Conservation (phyloP, 2,113 vertebrate species). For the Oreamnos americanus region DNA sequence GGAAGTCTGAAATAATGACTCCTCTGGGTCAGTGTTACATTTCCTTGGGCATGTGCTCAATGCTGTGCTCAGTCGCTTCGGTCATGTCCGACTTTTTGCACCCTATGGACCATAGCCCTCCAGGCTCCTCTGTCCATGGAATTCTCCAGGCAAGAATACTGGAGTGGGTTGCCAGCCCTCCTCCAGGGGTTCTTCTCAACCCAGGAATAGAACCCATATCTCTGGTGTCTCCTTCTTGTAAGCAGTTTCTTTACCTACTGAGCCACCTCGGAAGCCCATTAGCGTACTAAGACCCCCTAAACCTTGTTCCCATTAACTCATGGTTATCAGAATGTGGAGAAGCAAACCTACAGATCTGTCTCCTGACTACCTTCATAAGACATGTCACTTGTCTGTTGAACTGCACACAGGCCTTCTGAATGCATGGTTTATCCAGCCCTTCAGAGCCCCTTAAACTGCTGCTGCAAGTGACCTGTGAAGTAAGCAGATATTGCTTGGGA, state of each 20-base stretch:
- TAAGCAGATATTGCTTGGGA: neutral
- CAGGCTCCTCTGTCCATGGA: neutral
- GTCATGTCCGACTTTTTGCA: neutral
- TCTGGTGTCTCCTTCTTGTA: neutral
- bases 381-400: neutral
- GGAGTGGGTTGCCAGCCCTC: neutral
- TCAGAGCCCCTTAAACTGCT: neutral
- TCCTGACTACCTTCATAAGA: neutral
- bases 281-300: neutral
- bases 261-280: neutral
- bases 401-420: neutral
- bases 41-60: neutral
- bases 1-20: neutral
- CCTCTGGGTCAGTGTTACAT: neutral
- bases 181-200: neutral
- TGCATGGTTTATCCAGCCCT: neutral
- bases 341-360: neutral
- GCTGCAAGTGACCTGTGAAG: neutral
- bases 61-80: neutral
- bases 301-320: neutral
- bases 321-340: neutral
- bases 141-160: neutral
- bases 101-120: accelerated
- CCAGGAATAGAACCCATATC: neutral
- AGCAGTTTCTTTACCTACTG: neutral